phyloP scores from a whole-genome alignment of 2,797 vertebrate genomes.

The Gastrophryne carolinensis region DNA sequence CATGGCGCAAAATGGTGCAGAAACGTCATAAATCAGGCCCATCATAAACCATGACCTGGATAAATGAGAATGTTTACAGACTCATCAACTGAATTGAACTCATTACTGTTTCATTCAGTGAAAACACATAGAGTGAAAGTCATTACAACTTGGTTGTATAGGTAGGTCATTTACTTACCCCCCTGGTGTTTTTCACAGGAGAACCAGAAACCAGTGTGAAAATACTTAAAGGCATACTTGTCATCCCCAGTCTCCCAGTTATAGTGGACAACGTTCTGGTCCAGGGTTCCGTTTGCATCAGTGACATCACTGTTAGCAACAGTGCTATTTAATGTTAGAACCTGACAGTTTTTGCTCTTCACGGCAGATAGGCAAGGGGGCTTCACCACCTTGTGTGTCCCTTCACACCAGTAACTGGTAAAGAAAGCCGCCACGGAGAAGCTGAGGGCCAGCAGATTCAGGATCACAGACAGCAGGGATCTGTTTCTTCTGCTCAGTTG shows the following conservation, averaged over 20 bases:
- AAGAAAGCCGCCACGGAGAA: conserved; percentile 80
- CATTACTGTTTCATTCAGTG: too few species aligned
- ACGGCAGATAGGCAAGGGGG: conserved; percentile 81
- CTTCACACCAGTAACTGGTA: conserved; percentile 86
- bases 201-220: conserved; percentile 84
- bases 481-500: conserved; percentile 66
- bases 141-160: too few species aligned
- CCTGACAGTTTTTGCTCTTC: conserved; percentile 79
- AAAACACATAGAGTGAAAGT: too few species aligned
- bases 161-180: conserved; percentile 63
- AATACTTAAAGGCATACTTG: conserved; percentile 80
- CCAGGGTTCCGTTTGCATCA: conserved; percentile 67
- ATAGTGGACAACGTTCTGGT: conserved; percentile 77
- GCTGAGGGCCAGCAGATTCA: conserved; percentile 76
- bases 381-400: conserved; percentile 84
- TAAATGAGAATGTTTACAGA: too few species aligned
- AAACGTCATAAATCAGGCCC: too few species aligned
- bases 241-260: conserved; percentile 87
- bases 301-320: conserved; percentile 73
- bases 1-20: too few species aligned
- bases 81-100: too few species aligned
- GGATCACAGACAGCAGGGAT: conserved; percentile 76
- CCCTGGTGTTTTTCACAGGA: conserved; percentile 81
- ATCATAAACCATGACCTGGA: too few species aligned
- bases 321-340: conserved; percentile 56